These are phyloP conservation scores for Lophochroa leadbeateri DNA, from an alignment of 2,113 vertebrate species.

Conservation along the genomic window DNA sequence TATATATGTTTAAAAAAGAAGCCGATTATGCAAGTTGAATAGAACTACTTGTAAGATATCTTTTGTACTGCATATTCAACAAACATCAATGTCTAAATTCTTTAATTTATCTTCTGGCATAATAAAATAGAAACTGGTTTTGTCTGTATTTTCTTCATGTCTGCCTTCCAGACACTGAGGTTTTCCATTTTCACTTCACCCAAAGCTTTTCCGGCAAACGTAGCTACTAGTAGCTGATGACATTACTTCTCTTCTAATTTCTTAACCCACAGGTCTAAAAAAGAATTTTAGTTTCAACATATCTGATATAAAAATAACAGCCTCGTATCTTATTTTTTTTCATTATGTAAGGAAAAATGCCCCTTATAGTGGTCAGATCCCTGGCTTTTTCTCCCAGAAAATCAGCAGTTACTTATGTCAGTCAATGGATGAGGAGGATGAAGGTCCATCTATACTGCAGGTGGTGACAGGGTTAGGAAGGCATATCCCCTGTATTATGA, in stretches of 20 bases:
- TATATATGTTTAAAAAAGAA: background rate
- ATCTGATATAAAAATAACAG: background rate
- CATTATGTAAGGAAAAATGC: background rate
- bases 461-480: background rate
- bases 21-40: background rate
- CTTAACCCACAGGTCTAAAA: background rate
- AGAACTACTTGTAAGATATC: background rate
- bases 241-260: background rate
- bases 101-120: background rate
- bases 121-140: background rate
- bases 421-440: background rate
- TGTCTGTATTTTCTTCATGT: background rate
- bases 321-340: background rate
- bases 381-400: background rate
- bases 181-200: background rate
- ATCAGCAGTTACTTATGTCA: background rate
- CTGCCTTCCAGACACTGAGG: background rate
- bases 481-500: background rate
- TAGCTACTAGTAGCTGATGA: background rate
- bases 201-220: background rate
- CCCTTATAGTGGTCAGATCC: fast-evolving
- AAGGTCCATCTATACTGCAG: background rate
- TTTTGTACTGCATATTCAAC: background rate
- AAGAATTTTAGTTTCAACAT: background rate
- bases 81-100: background rate